phyloP scores from a whole-genome alignment of 2,888 invertebrate genomes.

The Tiliacea aurago region DNA sequence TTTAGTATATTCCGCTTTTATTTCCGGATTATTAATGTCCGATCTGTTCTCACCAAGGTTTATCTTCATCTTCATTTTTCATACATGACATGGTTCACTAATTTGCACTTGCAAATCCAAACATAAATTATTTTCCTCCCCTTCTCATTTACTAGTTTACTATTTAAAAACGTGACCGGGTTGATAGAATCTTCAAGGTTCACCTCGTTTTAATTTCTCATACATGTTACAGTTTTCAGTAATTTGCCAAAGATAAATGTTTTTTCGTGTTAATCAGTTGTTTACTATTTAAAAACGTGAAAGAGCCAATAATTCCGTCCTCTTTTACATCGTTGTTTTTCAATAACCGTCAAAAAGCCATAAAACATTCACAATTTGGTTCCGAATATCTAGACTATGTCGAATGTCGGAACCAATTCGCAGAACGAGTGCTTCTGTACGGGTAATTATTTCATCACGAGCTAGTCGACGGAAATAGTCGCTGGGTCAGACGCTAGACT shows the following conservation, averaged over 20 bases:
- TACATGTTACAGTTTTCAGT: constrained; percentile 21
- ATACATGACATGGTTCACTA: constrained; percentile 42
- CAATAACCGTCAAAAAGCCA: constrained; percentile 49
- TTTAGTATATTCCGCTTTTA: constrained; percentile 24
- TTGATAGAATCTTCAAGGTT: constrained; percentile 9
- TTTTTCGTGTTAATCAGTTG: constrained; percentile 20
- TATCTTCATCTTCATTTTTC: constrained; percentile 45
- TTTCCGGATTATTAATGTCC: constrained; percentile 37
- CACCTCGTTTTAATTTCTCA: constrained; percentile 15
- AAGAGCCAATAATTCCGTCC: constrained; percentile 17
- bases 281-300: constrained; percentile 41
- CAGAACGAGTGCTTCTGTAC: constrained; percentile 52
- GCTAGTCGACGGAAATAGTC: constrained; percentile 61
- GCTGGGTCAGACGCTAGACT: constrained; percentile 48
- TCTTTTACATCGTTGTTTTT: constrained; percentile 40
- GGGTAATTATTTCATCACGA: constrained; percentile 68
- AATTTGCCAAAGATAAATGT: constrained; percentile 18
- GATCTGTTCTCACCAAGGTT: constrained; percentile 40
- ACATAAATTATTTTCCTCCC: constrained; percentile 37
- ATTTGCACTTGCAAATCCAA: constrained; percentile 39
- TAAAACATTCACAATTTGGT: constrained; percentile 52
- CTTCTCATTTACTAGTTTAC: constrained; percentile 19
- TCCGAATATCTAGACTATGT: constrained; percentile 65
- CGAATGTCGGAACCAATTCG: constrained; percentile 63
- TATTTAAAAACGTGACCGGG: constrained; percentile 13